Base-by-base conservation (phyloP, 1,140 invertebrate genomes). In the Chrysopa pallens region DNA sequence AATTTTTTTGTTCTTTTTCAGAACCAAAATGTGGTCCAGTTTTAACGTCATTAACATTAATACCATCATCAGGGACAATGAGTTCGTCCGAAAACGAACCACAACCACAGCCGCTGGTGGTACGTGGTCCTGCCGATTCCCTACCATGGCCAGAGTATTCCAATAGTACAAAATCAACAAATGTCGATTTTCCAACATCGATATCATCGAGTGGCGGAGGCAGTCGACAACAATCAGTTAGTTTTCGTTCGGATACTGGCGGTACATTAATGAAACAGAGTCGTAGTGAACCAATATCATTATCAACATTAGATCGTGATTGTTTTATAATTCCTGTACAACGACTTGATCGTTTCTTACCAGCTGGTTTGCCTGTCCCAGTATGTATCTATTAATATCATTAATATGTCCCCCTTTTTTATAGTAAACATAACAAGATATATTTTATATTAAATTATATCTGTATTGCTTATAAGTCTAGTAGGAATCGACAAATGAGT, bases 301-400 rank as follows among this genome's bases (percentile, higher is more conserved):
- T 87, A 50, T 76, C 81, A 13, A 82, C 78, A 0, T 61, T 87
- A 44, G 80, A 87, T 58, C 69, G 78, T 54, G 85, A 89, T 63
- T 89, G 84, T 61, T 88, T 89, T 61, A 87, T 89, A 56, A 88
- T 89, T 62, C 84, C 85, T 8, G 75, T 87, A 8, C 81, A 85
- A 45, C 83, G 81, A 53, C 66, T 88, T 45, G 80, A 84, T 60
- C 68, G 84, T 46, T 88, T 88, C 63, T 69, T 88, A 50, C 84
- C 84, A 47, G 84, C 81, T 41, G 85, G 84, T 52, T 80, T 89
- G 42, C 82, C 83, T 54, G 79, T 89, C 46, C 83, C 83, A 56
- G 84, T 88, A 68, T 67, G 68, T 66, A 49, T 48, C n/a, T 33
- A 33, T 11, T 23, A 3, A 23, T 23, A 23, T 23, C 17, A 23